Evolutionary conservation across 2,888 invertebrate species (phyloP).

Genomic region (Drosophila atroscutellata): DNA sequence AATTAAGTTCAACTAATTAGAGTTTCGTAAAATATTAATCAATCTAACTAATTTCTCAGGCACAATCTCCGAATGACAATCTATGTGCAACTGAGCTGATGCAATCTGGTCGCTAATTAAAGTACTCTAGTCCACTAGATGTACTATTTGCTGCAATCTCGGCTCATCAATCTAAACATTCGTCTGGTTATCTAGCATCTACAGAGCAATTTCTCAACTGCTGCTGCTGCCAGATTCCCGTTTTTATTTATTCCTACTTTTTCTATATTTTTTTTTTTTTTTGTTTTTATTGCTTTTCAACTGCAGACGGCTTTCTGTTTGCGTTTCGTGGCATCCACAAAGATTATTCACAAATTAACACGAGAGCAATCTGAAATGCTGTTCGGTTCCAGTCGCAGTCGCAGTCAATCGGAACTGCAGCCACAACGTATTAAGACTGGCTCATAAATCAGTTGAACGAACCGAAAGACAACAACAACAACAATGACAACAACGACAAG

Average conservation of each 20-base stretch:
- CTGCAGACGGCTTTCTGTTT: slow-evolving; percentile 39
- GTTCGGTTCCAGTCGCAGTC: slow-evolving; percentile 19
- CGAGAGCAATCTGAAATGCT: slow-evolving; percentile 34
- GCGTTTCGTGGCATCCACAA: slow-evolving; percentile 61
- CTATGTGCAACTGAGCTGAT: slow-evolving; percentile 17
- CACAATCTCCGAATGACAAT: slow-evolving; percentile 31
- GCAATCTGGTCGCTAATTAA: slow-evolving; percentile 46
- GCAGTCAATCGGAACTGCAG: slow-evolving; percentile 64
- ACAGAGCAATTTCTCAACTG: slow-evolving; percentile 29
- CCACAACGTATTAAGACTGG: slow-evolving; percentile 25
- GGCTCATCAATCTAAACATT: slow-evolving; percentile 51
- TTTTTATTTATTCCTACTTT: background rate
- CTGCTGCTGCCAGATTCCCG: slow-evolving; percentile 6
- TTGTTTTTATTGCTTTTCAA: slow-evolving; percentile 6
- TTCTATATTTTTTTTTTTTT: background rate
- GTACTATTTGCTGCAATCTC: slow-evolving; percentile 31
- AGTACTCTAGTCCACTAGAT: slow-evolving; percentile 14
- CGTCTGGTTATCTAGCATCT: slow-evolving; percentile 43
- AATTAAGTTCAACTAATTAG: slow-evolving; percentile 24
- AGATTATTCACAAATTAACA: slow-evolving; percentile 79
- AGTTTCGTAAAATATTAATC: slow-evolving; percentile 30
- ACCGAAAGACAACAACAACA: slow-evolving; percentile 36
- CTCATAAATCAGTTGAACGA: slow-evolving; percentile 75
- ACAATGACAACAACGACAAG: slow-evolving; percentile 9
- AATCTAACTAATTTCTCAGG: slow-evolving; percentile 36